Base-by-base conservation (phyloP, 2,888 invertebrate species). In the Agonopterix subpropinquella region DNA sequence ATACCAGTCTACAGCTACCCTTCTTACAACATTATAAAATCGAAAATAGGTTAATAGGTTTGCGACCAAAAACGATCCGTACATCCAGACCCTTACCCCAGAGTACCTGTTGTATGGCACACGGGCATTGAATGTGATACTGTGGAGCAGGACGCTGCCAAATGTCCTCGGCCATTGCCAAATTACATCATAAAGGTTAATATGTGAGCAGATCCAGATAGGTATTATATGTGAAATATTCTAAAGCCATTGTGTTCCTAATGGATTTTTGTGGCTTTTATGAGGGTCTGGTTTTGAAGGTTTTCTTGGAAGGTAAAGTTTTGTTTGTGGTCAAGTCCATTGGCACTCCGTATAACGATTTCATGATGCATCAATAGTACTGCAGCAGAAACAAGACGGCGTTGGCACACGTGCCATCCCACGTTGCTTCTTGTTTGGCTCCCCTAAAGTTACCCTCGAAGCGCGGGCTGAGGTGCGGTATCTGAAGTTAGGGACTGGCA, bases 121-220 rank as follows among this genome's bases (percentile, higher is more conserved):
- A 58, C 61, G 60, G 56, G 62, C 67, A 68, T 69, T 67, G 68
- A 69, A 71, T 68, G 66, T 63, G 63, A 67, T 65, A 64, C 58
- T 59, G 65, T 58, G 62, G 62, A 53, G 59, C 41, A 50, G 50
- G 54, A 48, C 62, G 55, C 64, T 81, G 83, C 83, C 83, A 83
- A 83, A 82, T 73, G 70, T 68, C 67, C 61, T 65, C 59, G 47
- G 41, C 54, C 67, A 57, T 57, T 79, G 84, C 84, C 84, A 84
- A 84, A 84, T 81, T 76, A 76, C 67, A 71, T 77, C 78, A 69
- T 84, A 78, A 80, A 84, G 84, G 84, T 83, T 81, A 80, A 83
- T 72, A 73, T 72, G 74, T 64, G 65, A 64, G 58, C 52, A 49
- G 47, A 39, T n/a, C n/a, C n/a, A 55, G 55, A 56, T 56, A 56